Evolutionary conservation across 2,888 invertebrate species (phyloP), one percentile per base, ranked within the genome.

Genomic region (Trachelus stipa): DNA sequence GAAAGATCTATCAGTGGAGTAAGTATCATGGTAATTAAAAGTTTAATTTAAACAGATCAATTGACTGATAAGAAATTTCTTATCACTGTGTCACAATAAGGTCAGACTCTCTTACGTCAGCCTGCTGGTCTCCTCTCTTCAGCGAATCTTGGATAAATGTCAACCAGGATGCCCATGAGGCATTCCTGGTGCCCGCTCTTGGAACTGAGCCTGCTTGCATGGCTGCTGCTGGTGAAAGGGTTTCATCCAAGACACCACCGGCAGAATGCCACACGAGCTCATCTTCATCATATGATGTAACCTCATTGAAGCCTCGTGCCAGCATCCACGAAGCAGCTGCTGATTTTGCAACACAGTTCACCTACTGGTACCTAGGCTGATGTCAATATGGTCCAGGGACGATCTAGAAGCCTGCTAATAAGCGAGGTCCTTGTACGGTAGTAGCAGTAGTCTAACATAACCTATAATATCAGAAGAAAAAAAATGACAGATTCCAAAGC

Each of bases 91-190:
- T 56, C 56, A 9, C 56, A 9, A 56, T 23, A 56, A 56, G 56
- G 56, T 56, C 23, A 9, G 23, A 9, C 23, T 2, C 23, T 9
- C 56, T 56, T 56, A 56, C n/a, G 11, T 34, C 71, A 1, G 31
- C 31, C 71, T 71, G 31, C 71, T 31, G 34, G 71, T 71, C 56
- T 56, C 56, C 6, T 56, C 6, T 56, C 23, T 23, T 56, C 56
- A 23, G 71, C 31, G 33, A 31, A 71, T 34, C 31, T 71, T 31
- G 11, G 71, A 85, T 86, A 86, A 86, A 86, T 86, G 86, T 86
- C 86, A 85, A 83, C 79, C 78, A 35, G 77, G 71, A 75, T 80
- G 78, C 80, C 80, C 80, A 80, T 68, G 79, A 80, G 81, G 81
- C 83, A 85, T 82, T 82, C 86, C 79, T 76, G 37, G 69, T 84